phyloP scores from a whole-genome alignment of 2,888 invertebrate species.

The Conchocele bisecta region DNA sequence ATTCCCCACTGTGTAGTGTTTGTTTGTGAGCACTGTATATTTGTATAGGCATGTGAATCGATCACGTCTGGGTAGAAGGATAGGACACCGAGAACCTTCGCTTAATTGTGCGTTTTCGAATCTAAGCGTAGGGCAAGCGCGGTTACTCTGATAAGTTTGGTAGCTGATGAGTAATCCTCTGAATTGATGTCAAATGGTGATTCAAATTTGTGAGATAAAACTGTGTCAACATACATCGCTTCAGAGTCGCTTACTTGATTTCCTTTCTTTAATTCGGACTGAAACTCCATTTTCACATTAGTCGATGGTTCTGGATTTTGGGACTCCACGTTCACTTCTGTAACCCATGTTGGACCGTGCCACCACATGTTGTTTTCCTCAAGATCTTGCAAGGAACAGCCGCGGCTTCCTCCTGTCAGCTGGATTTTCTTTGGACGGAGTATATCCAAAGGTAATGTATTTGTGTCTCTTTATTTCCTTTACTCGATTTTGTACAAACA shows the following conservation, averaged over 20 bases:
- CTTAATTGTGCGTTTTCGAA: background rate
- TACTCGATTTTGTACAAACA: too few species aligned
- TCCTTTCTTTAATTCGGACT: background rate
- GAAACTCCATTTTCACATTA: background rate
- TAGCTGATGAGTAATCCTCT: background rate
- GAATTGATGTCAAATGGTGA: background rate
- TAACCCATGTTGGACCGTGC: conserved; percentile 12
- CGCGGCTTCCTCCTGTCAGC: conserved; percentile 5
- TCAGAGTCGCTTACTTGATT: background rate
- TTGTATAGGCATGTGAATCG: conserved; percentile 24
- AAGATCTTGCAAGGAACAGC: background rate
- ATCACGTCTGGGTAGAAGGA: conserved; percentile 31
- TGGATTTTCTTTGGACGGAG: too few species aligned
- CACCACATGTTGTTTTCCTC: conserved; percentile 5
- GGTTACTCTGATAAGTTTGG: conserved; percentile 31
- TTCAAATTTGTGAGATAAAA: too few species aligned
- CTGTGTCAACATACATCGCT: background rate
- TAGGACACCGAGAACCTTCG: background rate
- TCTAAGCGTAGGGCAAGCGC: conserved; percentile 18
- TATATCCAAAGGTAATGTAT: too few species aligned
- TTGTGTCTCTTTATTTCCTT: too few species aligned
- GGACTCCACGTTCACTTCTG: background rate
- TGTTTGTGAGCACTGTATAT: conserved; percentile 39
- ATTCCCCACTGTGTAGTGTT: conserved; percentile 29
- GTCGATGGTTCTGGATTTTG: background rate